Evolutionary conservation across 2,797 vertebrate genomes (phyloP).

Genomic region (Halcyon smyrnensis): DNA sequence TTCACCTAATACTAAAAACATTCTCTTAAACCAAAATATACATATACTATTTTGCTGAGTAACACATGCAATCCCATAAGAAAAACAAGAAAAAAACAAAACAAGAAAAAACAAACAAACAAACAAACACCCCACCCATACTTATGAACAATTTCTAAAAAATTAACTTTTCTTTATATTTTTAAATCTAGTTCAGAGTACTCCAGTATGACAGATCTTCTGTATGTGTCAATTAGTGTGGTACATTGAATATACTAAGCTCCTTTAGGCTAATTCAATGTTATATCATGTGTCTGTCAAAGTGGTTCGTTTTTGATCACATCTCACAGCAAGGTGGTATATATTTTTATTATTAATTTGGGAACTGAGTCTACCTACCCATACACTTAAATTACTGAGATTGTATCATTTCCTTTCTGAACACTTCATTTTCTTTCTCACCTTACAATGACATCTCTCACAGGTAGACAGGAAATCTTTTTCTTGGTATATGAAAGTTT

Average conservation of each 20-base stretch:
- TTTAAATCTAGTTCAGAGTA: neutral
- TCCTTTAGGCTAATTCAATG: neutral
- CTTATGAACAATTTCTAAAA: neutral
- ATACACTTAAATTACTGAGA: neutral
- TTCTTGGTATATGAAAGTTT: neutral
- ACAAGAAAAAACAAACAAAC: neutral
- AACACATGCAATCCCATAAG: neutral
- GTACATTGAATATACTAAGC: neutral
- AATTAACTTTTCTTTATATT: neutral
- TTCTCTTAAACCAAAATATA: neutral
- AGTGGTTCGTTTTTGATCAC: neutral
- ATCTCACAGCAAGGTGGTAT: neutral
- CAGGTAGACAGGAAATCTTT: neutral
- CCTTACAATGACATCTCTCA: neutral
- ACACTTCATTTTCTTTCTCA: neutral
- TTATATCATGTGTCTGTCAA: neutral
- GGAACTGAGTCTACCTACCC: neutral
- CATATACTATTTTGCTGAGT: neutral
- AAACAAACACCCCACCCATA: neutral
- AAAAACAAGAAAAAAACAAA: neutral
- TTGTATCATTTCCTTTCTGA: neutral
- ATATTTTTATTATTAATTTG: neutral
- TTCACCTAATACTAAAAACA: neutral
- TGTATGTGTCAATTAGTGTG: neutral
- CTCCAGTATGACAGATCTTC: neutral